Evolutionary conservation across 1,140 invertebrate genomes (phyloP).

Genomic region (Tetramorium parvispinum): DNA sequence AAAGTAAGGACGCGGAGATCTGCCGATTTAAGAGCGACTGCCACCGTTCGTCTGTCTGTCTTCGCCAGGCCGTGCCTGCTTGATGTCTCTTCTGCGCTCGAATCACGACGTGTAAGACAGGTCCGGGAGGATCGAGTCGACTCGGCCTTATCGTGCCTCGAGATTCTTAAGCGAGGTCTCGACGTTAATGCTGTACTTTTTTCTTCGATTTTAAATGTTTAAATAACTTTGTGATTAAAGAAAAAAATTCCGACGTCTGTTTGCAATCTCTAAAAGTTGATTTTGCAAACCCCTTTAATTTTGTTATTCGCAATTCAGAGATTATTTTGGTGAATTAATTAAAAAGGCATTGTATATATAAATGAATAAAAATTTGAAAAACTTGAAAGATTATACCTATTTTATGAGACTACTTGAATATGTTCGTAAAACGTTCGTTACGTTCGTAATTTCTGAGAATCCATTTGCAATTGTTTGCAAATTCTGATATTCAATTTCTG

Average conservation of each 20-base stretch:
- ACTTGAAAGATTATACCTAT: neutral
- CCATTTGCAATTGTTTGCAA: no score
- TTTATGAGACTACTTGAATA: neutral
- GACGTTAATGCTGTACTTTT: neutral
- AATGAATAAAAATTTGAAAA: neutral
- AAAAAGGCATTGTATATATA: neutral
- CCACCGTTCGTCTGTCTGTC: conserved; percentile 64
- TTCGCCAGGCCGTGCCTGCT: conserved; percentile 35
- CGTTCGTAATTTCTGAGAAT: neutral
- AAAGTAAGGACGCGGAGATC: conserved; percentile 79
- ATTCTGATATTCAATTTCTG: neutral
- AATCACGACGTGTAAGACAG: conserved; percentile 60
- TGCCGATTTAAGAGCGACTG: conserved; percentile 76
- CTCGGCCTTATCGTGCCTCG: conserved; percentile 1
- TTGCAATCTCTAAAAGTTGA: neutral
- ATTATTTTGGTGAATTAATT: neutral
- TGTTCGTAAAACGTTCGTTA: neutral
- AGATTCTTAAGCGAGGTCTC: neutral
- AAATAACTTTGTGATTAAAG: neutral
- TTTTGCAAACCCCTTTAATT: neutral
- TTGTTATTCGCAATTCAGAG: neutral
- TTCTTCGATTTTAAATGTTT: neutral
- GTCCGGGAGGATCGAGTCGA: neutral
- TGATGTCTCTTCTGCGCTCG: conserved; percentile 72
- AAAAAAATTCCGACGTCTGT: neutral